Percentiles rank a stretch among this genome's conserved stretches.
Conservation (phyloP, 2,888 invertebrate genomes). For the Tethea ocularis region DNA sequence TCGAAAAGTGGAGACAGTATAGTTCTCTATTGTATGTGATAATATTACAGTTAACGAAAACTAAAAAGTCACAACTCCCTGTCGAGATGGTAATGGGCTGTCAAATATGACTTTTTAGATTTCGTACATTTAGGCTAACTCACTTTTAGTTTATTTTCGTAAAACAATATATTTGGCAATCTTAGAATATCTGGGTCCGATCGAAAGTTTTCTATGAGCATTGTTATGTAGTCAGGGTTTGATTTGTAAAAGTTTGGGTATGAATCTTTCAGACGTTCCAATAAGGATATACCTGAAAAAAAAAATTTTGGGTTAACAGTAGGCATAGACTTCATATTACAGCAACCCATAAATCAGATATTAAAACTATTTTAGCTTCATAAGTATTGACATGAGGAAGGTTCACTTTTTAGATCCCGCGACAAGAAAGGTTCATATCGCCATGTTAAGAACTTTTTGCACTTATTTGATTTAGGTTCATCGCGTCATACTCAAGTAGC, state of each 20-base stretch:
- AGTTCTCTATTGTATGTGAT: no score
- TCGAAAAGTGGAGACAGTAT: no score
- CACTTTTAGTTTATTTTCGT: constrained; percentile 84
- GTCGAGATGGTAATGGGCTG: not conserved
- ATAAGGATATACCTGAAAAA: constrained; percentile 82
- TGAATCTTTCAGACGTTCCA: constrained; percentile 86
- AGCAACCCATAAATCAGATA: no score
- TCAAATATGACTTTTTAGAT: not conserved
- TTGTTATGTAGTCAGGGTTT: constrained; percentile 87
- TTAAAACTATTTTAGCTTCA: no score
- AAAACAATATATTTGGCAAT: constrained; percentile 89
- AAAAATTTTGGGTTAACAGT: not conserved
- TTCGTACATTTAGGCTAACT: constrained; percentile 8
- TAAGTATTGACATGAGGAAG: no score
- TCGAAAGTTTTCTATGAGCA: constrained; percentile 90
- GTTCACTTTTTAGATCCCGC: no score
- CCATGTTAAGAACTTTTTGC: no score
- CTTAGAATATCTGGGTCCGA: constrained; percentile 87
- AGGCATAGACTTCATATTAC: no score
- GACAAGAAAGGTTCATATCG: no score
- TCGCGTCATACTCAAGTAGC: no score
- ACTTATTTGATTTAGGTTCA: no score
- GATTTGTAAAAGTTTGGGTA: constrained; percentile 63
- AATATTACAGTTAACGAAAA: not conserved
- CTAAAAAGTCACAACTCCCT: not conserved